Base-by-base conservation (phyloP, 2,888 invertebrate species). In the Vanessa cardui region DNA sequence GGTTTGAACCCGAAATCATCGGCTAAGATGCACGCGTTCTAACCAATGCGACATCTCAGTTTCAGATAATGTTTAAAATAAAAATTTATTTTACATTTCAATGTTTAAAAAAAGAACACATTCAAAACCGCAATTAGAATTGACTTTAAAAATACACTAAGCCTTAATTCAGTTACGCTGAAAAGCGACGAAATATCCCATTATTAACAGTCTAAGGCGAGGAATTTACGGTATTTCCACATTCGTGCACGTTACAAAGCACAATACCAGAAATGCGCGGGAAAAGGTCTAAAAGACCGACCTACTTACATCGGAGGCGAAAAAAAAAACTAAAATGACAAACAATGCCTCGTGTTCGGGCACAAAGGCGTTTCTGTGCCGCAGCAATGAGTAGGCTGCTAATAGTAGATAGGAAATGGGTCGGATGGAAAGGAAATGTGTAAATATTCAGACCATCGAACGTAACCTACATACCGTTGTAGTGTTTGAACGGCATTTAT, bases 301-400 rank as follows among this genome's bases (percentile, higher is more conserved):
- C 73, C 75, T 70, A 75, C 64, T 74, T 75, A 69, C 63, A 69
- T 50, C 58, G 60, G 50, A 62, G 58, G 31, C 58, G 64, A 45
- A 60, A 63, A 62, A 68, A 62, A 71, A 72, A 58, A 67, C 68
- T 64, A 64, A 70, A 74, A 72, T 70, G 72, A 74, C 70, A 70
- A 72, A 74, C 72, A 72, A 73, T 71, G 66, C 31, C 31, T 31
- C 31, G 54, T 15, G 54, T 50, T 50, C 15, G 20, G 70, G 47
- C 72, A 66, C 72, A 69, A 69, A 68, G 69, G 70, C 69, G 20
- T 71, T 72, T 71, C 70, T 73, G 69, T 72, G 69, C 61, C 73
- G 69, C 60, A 62, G 68, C 68, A 64, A 68, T 62, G 70, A 68
- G 63, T 60, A 58, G 56, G 50, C 62, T 47, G 67, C 68, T 65